A percentile compares a stretch with the other conserved stretches of the same genome.
Conservation (phyloP, 2,888 invertebrate genomes). For the Zeuzera pyrina region DNA sequence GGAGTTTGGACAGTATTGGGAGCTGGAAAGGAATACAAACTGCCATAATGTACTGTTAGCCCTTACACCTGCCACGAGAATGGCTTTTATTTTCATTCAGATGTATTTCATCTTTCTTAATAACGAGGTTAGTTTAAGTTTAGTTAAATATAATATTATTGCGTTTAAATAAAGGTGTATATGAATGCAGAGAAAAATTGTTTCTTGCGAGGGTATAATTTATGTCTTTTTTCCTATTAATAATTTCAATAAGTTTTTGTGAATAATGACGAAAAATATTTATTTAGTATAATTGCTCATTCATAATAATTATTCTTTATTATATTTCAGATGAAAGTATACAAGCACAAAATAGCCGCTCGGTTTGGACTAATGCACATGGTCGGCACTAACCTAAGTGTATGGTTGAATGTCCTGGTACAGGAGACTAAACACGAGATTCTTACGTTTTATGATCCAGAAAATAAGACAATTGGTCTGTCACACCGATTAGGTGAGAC, state of each 20-base stretch:
- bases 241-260: neutral
- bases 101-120: constrained; percentile 99
- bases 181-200: no score
- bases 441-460: constrained; percentile 90
- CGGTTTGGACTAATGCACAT: constrained; percentile 98
- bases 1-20: constrained; percentile 96
- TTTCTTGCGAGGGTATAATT: neutral
- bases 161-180: no score
- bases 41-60: constrained; percentile 94
- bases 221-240: neutral
- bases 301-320: no score
- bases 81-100: constrained; percentile 97
- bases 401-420: constrained; percentile 95
- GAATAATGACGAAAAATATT: neutral
- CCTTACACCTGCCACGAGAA: constrained; percentile 90
- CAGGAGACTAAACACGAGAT: constrained; percentile 97
- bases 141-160: neutral
- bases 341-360: constrained; percentile 89
- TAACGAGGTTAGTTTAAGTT: constrained; percentile 86
- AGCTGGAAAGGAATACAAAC: constrained; percentile 89
- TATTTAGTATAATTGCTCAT: no score
- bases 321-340: constrained; percentile 86
- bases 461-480: constrained; percentile 85
- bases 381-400: constrained; percentile 97
- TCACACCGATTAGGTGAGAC: constrained; percentile 82